Evolutionary conservation across 2,888 invertebrate genomes (phyloP), one percentile per base, ranked within the genome.

Genomic region (Drosophila meridionalis): DNA sequence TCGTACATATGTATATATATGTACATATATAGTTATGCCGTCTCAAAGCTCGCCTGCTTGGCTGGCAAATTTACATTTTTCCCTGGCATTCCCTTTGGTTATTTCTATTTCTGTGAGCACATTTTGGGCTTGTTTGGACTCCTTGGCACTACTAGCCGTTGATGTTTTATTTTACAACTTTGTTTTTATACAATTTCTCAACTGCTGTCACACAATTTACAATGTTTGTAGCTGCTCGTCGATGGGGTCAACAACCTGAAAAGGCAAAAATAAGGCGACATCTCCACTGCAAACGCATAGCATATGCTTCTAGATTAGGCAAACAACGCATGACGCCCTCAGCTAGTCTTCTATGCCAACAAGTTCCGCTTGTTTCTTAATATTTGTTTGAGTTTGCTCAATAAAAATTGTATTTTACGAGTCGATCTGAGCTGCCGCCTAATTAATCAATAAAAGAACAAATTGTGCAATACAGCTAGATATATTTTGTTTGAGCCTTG

Each of bases 81-180:
- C 42, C 73, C 69, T 64, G 64, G 14, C 47, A 63, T 79, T 70
- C 67, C 50, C 26, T 47, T 61, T 12, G 58, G 34, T 52, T 67
- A 32, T 43, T 66, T 76, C 67, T 53, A 55, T 65, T 65, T 32
- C 20, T 55, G 36, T 42, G 40, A 63, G 50, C 38, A 62, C 30
- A 71, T 57, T 64, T 77, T 64, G 52, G 50, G 30, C 73, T 69
- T 71, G 68, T 64, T 75, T 70, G 60, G 42, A 40, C 36, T 45
- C 36, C 52, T 65, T 66, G 56, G 50, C 47, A 38, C 34, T 42
- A 45, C 12, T 56, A 34, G 56, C 42, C 42, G 26, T 26, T 50
- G 55, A 53, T 67, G 32, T 65, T 76, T 78, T 86, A 69, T 84
- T 88, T 84, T 83, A 84, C 72, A 88, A 73, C 84, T 88, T 88